A percentile compares a stretch with the other conserved stretches of the same genome.
Conservation (phyloP, 2,113 vertebrate species). For the Anarhynchus alexandrinus region DNA sequence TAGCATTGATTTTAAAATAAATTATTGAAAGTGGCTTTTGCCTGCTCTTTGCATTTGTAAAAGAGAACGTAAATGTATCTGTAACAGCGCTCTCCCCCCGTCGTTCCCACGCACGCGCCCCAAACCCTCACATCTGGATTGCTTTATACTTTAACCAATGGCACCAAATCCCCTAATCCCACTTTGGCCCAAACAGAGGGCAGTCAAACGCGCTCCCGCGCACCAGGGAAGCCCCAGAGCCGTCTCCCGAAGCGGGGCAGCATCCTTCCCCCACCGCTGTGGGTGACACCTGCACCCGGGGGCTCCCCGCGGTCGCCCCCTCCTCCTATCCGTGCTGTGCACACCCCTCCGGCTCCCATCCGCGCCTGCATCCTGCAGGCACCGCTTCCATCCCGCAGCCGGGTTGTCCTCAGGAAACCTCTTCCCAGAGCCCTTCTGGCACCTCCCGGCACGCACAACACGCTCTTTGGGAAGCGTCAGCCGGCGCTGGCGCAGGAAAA, state of each 20-base stretch:
- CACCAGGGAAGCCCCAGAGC: rapidly evolving
- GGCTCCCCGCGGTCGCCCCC: not conserved
- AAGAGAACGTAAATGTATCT: conserved; percentile 61
- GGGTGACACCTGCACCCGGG: not conserved
- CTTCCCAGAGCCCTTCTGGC: not conserved
- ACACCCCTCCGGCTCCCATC: not conserved
- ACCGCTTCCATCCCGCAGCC: not conserved
- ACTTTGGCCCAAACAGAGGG: not conserved
- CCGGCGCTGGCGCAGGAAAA: not conserved
- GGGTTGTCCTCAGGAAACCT: not conserved
- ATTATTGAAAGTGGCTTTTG: conserved; percentile 79
- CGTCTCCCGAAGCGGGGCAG: rapidly evolving
- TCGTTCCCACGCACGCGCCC: rapidly evolving
- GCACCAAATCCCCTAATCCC: not conserved
- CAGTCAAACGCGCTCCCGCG: not conserved
- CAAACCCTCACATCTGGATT: conserved; percentile 30
- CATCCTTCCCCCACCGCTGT: rapidly evolving
- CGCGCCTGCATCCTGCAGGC: not conserved
- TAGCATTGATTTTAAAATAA: conserved; percentile 83
- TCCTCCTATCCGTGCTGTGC: rapidly evolving
- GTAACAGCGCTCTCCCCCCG: not conserved
- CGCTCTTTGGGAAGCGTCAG: not conserved
- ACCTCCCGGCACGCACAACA: not conserved
- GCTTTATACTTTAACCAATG: not conserved
- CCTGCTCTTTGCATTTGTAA: conserved; percentile 77